Conservation (phyloP, 1,140 invertebrate species). For the Lordiphosa clarofinis region DNA sequence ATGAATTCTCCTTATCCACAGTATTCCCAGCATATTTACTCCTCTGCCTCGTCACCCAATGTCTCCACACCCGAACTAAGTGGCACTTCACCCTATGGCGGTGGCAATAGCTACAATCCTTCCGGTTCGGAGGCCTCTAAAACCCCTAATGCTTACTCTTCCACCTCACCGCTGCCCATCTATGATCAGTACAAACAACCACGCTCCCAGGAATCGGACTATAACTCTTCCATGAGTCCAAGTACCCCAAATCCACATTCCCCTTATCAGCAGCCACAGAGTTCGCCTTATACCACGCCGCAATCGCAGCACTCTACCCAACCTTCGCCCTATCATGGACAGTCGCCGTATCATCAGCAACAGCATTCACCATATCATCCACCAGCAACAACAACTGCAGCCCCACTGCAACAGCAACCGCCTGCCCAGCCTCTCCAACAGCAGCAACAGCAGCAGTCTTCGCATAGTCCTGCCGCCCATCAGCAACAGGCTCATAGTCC, state of each 20-base stretch:
- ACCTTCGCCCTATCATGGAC: slow-evolving; percentile 78
- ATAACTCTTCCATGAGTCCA: slow-evolving; percentile 79
- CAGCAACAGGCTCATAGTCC: slow-evolving; percentile 66
- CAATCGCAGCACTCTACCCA: slow-evolving; percentile 31
- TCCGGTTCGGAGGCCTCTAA: slow-evolving; percentile 74
- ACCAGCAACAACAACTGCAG: slow-evolving; percentile 38
- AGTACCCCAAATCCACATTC: slow-evolving; percentile 78
- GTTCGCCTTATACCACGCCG: slow-evolving; percentile 80
- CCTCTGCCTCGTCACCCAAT: slow-evolving; percentile 80
- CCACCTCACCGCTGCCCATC: slow-evolving; percentile 76
- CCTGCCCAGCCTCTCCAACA: slow-evolving; percentile 39
- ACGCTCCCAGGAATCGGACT: slow-evolving; percentile 75
- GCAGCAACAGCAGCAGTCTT: slow-evolving; percentile 44
- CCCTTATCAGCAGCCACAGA: slow-evolving; percentile 77
- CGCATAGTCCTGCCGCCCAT: slow-evolving; percentile 52
- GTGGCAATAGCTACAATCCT: slow-evolving; percentile 68
- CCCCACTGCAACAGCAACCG: slow-evolving; percentile 36
- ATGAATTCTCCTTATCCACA: slow-evolving; percentile 83
- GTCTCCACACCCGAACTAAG: slow-evolving; percentile 74
- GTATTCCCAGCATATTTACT: slow-evolving; percentile 84
- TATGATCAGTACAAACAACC: slow-evolving; percentile 81
- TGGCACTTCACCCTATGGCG: slow-evolving; percentile 71
- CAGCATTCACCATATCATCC: slow-evolving; percentile 63
- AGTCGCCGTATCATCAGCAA: slow-evolving; percentile 79
- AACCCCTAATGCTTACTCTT: slow-evolving; percentile 67